Evolutionary conservation across 2,797 vertebrate genomes (phyloP), one percentile per base, ranked within the genome.

Genomic region (Synanceia verrucosa): DNA sequence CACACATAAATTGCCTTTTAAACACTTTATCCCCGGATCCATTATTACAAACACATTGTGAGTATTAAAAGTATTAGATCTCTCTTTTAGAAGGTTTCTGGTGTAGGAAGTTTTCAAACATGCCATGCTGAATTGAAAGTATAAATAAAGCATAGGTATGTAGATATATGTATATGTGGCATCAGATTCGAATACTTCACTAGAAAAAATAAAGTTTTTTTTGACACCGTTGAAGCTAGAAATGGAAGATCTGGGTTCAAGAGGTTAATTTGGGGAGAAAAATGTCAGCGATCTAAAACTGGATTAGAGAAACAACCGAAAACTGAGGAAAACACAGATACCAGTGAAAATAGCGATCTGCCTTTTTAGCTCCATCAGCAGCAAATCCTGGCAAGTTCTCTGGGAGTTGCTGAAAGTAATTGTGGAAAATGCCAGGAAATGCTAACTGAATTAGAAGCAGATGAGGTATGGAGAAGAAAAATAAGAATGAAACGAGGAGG

Each of bases 281-380:
- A 66, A 46, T 62, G 39, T 37, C 70, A 44, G 24, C 29, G 13
- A 36, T 67, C 14, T 62, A 39, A 62, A 67, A 4, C 4, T 37
- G 67, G 46, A 36, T 44, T 5, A n/a, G 21, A 61, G 52, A 65
- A 69, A 55, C 37, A 79, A 57, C 43, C 0, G 13, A 63, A n/a
- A n/a, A 48, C 46, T 12, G 50, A 23, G 29, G 10, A 52, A 69
- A 68, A 37, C 8, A n/a, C n/a, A 47, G 52, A 18, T 34, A 47
- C 19, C 7, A 6, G 31, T 62, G 47, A 59, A 55, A 82, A 79
- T 79, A 66, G 56, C 72, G 69, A 66, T 53, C 58, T 53, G 56
- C 9, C 18, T 63, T 10, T 28, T 47, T 50, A 1, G 2, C 44
- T 18, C n/a, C 16, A 55, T 70, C 43, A 56, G 56, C 18, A 47